Evolutionary conservation across 2,888 invertebrate genomes (phyloP), one percentile per base, ranked within the genome.

Genomic region (Lordiphosa fenestrarum): DNA sequence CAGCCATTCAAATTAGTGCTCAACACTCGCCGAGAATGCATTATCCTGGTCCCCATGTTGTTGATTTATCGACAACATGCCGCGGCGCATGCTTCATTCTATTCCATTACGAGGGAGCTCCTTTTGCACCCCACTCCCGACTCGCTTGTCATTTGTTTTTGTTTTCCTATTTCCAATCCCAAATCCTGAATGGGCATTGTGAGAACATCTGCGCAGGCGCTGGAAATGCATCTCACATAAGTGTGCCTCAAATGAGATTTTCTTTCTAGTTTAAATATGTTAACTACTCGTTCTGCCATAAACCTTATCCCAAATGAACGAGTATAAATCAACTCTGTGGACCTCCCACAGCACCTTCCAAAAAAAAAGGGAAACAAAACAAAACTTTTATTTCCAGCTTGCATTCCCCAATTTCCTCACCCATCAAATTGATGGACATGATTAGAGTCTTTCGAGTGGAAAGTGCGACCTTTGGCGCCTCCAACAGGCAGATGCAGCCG

Each of bases 371-470:
- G 6, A 23, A 3, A 5, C 52, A 52, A 59, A 59, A 2, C 25
- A 60, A 53, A 53, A 52, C 41, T 40, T 23, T 53, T 47, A 30
- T 30, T 30, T 47, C 46, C 52, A 15, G 30, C 6, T 52, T 21
- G 44, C 56, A 56, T 53, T 56, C 53, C 56, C 44, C 38, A 59
- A 60, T 60, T 60, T 60, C 60, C 46, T 61, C 60, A 64, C 52
- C 65, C 76, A 74, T 82, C 72, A 84, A 81, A 80, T 69, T 85
- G 86, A 85, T 86, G 83, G 83, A 81, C 81, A 76, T 73, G 85
- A 86, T 85, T 85, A 78, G 71, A 74, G 71, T 60, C 71, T 72
- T 55, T 56, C 51, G 57, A 68, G 15, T 56, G 80, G 69, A 81
- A 76, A 74, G 77, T 78, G 76, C 76, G 73, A 82, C 77, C 82